Conservation (phyloP, 2,113 vertebrate genomes). For the Epinephelus fuscoguttatus region DNA sequence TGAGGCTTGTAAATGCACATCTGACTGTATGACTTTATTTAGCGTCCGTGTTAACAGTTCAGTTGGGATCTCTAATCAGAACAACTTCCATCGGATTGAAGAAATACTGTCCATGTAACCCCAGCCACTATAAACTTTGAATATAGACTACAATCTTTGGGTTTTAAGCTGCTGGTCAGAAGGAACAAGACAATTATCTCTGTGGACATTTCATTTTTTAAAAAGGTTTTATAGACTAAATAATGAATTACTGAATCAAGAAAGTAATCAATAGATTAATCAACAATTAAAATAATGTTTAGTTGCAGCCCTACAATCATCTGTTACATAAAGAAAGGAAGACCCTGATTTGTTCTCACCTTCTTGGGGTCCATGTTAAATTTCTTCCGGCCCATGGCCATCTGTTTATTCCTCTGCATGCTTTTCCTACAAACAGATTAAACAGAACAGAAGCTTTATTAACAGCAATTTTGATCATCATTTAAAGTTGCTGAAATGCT, state of each 20-base stretch:
- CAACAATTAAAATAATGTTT: background rate
- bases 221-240: background rate
- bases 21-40: no score
- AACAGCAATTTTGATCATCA: background rate
- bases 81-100: no score
- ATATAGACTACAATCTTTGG: no score
- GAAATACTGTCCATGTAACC: no score
- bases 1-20: no score
- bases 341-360: slow-evolving; percentile 79
- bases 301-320: background rate
- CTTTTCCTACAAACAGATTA: slow-evolving; percentile 88
- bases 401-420: slow-evolving; percentile 98
- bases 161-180: no score
- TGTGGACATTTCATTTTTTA: no score
- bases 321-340: background rate
- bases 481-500: background rate
- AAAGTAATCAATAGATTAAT: background rate
- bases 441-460: background rate
- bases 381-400: slow-evolving; percentile 98
- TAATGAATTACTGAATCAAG: background rate
- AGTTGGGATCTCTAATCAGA: no score
- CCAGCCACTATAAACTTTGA: no score
- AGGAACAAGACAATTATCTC: no score
- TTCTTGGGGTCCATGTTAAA: slow-evolving; percentile 99
- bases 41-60: no score